A percentile compares a stretch with the other conserved stretches of the same genome.
phyloP scores from a whole-genome alignment of 1,140 invertebrate genomes.

The Plectrocnemia conspersa region DNA sequence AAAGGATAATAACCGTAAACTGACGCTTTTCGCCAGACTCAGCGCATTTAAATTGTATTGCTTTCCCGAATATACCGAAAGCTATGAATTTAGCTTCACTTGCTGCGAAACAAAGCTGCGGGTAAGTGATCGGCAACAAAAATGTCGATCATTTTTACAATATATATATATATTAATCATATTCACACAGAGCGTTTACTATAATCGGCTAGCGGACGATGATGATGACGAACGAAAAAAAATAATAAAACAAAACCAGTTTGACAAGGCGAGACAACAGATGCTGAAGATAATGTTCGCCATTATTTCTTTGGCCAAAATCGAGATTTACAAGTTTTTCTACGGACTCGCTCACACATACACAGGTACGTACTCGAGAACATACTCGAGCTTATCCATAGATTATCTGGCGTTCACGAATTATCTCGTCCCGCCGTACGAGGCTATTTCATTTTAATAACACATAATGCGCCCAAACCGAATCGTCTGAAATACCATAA shows the following conservation, averaged over 20 bases:
- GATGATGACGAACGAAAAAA: too few relatives aligned
- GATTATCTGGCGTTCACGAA: slow-evolving; percentile 31
- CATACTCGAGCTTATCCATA: slow-evolving; percentile 20
- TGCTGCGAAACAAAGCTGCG: too few relatives aligned
- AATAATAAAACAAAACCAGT: slow-evolving; percentile 3
- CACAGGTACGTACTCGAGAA: too few relatives aligned
- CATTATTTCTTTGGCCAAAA: slow-evolving; percentile 4
- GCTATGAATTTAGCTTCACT: too few relatives aligned
- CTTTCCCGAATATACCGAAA: too few relatives aligned
- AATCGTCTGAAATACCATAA: slow-evolving; percentile 33
- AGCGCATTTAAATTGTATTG: slow-evolving; percentile 14
- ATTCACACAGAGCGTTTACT: too few relatives aligned
- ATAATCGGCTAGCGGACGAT: too few relatives aligned
- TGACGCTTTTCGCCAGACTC: slow-evolving; percentile 8
- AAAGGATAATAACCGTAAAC: slow-evolving; percentile 21
- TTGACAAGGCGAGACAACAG: background rate
- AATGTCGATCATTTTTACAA: too few relatives aligned
- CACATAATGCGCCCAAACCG: slow-evolving; percentile 29
- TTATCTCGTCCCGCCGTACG: slow-evolving; percentile 19
- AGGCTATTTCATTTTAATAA: slow-evolving; percentile 33
- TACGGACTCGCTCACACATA: too few relatives aligned
- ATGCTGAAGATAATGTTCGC: slow-evolving; percentile 1
- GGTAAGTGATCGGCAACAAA: too few relatives aligned
- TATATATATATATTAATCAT: too few relatives aligned
- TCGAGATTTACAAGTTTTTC: slow-evolving; percentile 7